Evolutionary conservation across 2,888 invertebrate genomes (phyloP), one percentile per base, ranked within the genome.

Genomic region (Drosophila koepferae): DNA sequence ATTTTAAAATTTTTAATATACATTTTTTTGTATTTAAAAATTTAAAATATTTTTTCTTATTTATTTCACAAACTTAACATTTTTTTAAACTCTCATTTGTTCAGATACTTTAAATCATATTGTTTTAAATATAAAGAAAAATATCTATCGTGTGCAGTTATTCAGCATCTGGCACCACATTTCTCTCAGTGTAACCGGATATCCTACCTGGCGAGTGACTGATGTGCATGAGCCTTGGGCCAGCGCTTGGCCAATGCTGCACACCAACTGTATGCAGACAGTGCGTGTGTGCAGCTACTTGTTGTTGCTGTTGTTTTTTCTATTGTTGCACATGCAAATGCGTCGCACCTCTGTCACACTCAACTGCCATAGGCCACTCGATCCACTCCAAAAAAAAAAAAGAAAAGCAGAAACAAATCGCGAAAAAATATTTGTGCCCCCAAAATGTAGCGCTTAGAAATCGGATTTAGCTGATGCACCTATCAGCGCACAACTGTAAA

Each of bases 381-480:
- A 49, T 31, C 20, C 49, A 10, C 49, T 43, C 41, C 23, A 23
- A 23, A 16, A 16, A 23, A 43, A 2, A 28, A n/a, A 20, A 44
- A n/a, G n/a, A n/a, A 58, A 58, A 62, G 55, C 12, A 41, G 41
- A 28, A 56, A 55, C 41, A 38, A 51, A 53, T 36, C 18, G 3
- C 23, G 16, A 23, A 54, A 59, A 49, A 63, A 60, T 36, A 31
- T 28, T 41, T 31, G 16, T 18, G n/a, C 40, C 38, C 36, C 34
- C 40, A 66, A 77, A 82, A 79, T 71, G 59, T 49, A 73, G 38
- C 44, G 67, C 74, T 56, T 77, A 79, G 72, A 86, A 89, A 83
- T 80, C 70, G 84, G 84, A 86, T 85, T 85, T 84, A 66, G 46
- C 81, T 83, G 69, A 86, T 80, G 79, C 74, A 71, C 62, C 82